phyloP scores from a whole-genome alignment of 2,797 vertebrate genomes.

The Triplophysa yarkandensis region DNA sequence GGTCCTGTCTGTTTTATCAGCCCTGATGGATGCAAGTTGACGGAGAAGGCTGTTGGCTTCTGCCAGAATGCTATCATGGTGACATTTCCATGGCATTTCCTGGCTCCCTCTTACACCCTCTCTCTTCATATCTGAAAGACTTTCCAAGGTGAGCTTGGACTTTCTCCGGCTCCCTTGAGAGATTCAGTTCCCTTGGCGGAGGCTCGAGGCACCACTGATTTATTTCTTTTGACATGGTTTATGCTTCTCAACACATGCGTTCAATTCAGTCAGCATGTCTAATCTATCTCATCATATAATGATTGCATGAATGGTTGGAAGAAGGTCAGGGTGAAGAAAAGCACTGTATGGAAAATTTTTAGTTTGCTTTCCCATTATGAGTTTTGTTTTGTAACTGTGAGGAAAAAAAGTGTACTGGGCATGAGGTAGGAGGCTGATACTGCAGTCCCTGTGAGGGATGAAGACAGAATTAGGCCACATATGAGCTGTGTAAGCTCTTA shows the following conservation, averaged over 20 bases:
- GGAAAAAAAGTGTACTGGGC: constrained; percentile 61
- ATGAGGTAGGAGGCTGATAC: constrained; percentile 56
- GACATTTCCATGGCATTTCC: constrained; percentile 75
- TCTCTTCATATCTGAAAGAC: constrained; percentile 51
- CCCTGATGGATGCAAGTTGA: constrained; percentile 25
- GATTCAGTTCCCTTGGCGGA: constrained; percentile 49
- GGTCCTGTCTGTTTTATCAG: constrained; percentile 49
- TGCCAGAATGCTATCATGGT: constrained; percentile 64
- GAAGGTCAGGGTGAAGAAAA: constrained; percentile 41
- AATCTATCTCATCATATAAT: constrained; percentile 56
- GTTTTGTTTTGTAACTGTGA: constrained; percentile 65
- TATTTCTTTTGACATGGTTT: constrained; percentile 40
- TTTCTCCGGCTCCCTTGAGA: constrained; percentile 53
- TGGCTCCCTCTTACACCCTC: constrained; percentile 44
- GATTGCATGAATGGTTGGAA: constrained; percentile 1
- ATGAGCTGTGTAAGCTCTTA: constrained; percentile 62
- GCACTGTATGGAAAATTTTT: constrained; percentile 1
- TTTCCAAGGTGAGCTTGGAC: constrained; percentile 59
- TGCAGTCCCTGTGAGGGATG: constrained; percentile 64
- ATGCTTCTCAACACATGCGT: constrained; percentile 48
- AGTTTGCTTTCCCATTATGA: constrained; percentile 56
- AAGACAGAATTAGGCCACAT: constrained; percentile 76
- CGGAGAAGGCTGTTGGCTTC: constrained; percentile 12
- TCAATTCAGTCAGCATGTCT: constrained; percentile 60
- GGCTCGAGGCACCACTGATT: constrained; percentile 59